These are phyloP conservation scores for Trachelus troglodyta DNA, from an alignment of 2,888 invertebrate genomes.

Conservation along the genomic window DNA sequence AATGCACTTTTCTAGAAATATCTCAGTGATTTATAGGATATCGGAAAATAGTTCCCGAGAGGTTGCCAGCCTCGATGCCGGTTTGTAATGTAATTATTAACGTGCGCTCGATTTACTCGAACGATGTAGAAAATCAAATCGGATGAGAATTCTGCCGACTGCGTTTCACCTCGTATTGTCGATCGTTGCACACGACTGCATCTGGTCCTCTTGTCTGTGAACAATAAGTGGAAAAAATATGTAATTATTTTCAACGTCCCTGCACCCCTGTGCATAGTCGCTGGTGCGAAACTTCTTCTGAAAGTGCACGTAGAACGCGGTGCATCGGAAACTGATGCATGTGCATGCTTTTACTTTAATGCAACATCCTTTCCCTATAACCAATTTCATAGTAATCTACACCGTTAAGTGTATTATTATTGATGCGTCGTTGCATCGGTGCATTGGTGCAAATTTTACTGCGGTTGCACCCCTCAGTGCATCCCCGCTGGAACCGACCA, in stretches of 20 bases:
- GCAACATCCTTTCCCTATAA: neutral
- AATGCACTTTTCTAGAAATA: neutral
- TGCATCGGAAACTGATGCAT: neutral
- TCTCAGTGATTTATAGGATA: neutral
- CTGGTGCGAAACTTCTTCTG: neutral
- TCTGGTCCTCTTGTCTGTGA: neutral
- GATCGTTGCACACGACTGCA: neutral
- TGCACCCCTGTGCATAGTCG: neutral
- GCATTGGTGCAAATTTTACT: neutral
- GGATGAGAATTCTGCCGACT: neutral
- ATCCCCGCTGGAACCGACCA: neutral
- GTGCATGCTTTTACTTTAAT: neutral
- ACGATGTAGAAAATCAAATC: neutral
- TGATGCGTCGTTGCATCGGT: neutral
- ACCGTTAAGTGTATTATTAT: neutral
- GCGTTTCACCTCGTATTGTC: neutral
- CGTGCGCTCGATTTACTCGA: neutral
- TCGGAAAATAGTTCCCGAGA: neutral
- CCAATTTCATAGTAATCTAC: neutral
- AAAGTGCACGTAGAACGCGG: neutral
- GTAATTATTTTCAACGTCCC: neutral
- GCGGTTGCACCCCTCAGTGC: neutral
- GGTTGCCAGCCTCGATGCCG: no score
- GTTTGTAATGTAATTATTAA: neutral
- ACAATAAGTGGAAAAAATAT: neutral